phyloP scores from a whole-genome alignment of 2,888 invertebrate species.

The Geotrupes spiniger region DNA sequence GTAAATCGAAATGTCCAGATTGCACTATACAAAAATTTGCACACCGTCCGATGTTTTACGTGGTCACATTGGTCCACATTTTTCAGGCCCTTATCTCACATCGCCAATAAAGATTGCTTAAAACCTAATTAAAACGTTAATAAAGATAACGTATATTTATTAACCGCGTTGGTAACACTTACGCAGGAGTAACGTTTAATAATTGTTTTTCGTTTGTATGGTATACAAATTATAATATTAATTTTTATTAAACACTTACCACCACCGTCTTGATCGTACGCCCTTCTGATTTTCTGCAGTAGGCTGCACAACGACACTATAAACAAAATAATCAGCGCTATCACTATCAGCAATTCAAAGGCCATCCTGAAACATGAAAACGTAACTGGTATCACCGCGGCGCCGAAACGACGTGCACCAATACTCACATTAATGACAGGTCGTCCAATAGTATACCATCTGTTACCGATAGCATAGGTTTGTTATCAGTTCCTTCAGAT shows the following conservation, averaged over 20 bases:
- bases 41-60: no score
- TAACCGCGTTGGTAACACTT: no score
- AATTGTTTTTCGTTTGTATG: no score
- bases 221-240: no score
- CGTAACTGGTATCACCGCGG: background rate
- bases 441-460: slow-evolving; percentile 10
- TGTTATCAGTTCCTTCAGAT: slow-evolving; percentile 9
- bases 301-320: slow-evolving; percentile 41
- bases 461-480: slow-evolving; percentile 12
- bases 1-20: no score
- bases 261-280: slow-evolving; percentile 35
- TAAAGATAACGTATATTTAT: no score
- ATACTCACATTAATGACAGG: slow-evolving; percentile 11
- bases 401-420: background rate
- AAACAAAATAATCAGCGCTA: slow-evolving; percentile 38
- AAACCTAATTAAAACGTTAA: no score
- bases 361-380: slow-evolving; percentile 33
- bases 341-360: slow-evolving; percentile 37
- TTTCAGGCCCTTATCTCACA: no score
- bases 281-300: slow-evolving; percentile 39
- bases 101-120: no score
- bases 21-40: no score
- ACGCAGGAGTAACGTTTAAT: no score
- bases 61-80: no score
- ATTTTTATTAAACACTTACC: slow-evolving; percentile 1